Evolutionary conservation across 2,113 vertebrate species (phyloP).

Genomic region (Elanus axillaris): DNA sequence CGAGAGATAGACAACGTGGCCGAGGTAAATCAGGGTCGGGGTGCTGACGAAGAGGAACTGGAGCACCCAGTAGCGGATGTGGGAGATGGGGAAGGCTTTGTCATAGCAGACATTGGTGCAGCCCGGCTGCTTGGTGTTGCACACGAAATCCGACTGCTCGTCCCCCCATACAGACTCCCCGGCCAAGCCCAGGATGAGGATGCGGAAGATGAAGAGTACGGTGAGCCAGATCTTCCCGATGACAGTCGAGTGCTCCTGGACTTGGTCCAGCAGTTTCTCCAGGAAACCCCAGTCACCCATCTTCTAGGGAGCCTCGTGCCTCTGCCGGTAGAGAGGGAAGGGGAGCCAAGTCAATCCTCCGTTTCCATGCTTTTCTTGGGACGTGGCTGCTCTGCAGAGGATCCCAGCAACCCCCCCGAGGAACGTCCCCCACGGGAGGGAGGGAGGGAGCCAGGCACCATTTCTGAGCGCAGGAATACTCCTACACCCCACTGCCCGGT

Average conservation of each 20-base stretch:
- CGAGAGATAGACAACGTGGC: conserved; percentile 83
- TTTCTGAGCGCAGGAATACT: background rate
- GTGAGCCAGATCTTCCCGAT: conserved; percentile 94
- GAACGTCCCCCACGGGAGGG: background rate
- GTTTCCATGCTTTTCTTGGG: background rate
- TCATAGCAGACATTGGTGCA: conserved; percentile 91
- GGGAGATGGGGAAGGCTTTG: conserved; percentile 94
- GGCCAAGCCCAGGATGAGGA: conserved; percentile 88
- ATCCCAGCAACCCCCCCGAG: background rate
- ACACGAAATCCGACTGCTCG: conserved; percentile 89
- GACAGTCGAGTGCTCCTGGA: conserved; percentile 89
- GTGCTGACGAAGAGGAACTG: conserved; percentile 96
- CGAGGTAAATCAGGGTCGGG: conserved; percentile 90
- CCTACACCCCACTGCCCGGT: background rate
- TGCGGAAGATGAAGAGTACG: conserved; percentile 94
- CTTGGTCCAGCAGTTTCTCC: conserved; percentile 91
- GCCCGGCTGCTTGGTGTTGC: conserved; percentile 91
- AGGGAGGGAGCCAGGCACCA: background rate
- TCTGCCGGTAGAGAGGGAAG: background rate
- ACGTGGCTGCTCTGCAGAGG: background rate
- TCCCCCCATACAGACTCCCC: conserved; percentile 95
- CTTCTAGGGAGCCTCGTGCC: background rate
- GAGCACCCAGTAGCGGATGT: conserved; percentile 96
- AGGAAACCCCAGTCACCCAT: conserved; percentile 97
- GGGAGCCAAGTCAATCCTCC: background rate